Base-by-base conservation (phyloP, 2,113 vertebrate genomes). In the Melospiza melodia region DNA sequence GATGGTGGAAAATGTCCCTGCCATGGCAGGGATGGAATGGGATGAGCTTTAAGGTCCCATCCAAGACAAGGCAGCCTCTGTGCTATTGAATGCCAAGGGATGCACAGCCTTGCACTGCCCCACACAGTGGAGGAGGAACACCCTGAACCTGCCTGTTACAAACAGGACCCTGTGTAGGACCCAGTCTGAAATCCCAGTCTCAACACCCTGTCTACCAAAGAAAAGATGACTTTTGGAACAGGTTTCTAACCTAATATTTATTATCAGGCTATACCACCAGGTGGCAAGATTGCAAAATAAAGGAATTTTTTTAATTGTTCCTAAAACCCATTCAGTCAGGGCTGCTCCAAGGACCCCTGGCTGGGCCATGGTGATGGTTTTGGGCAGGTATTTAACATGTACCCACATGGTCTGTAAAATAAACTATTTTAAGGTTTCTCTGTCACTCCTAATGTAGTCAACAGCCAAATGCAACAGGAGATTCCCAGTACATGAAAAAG, bases 221-320 rank as follows among this genome's bases (percentile, higher is more conserved):
- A 54, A 94, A 75, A 22, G 1, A 14, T 0, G 4, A 66, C 52
- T 86, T 52, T 67, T 31, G n/a, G 37, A 72, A 69, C 13, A 80
- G 24, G 24, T 65, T 93, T 68, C 55, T 63, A 63, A 61, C 15
- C 37, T 33, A 74, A 17, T 48, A 33, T 73, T 85, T 87, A 84
- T 48, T 97, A 91, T 87, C 75, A 75, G 33, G 57, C 25, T 28
- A 43, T 54, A 95, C 97, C 97, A 97, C 90, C 94, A 97, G 97
- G 90, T 95, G 97, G 96, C 97, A 93, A 97, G 94, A 93, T 95
- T 95, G 90, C 46, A 24, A 97, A 97, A 94, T 79, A 94, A 95
- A 96, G 87, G 77, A 10, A 11, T 11, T 33, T 67, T 49, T 25
- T 1, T 5, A 39, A 57, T 23, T n/a, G 39, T n/a, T 49, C 72